Evolutionary conservation across 92 coral and sea anemone species (phyloP).

Genomic region (Epizoanthus fatuus): DNA sequence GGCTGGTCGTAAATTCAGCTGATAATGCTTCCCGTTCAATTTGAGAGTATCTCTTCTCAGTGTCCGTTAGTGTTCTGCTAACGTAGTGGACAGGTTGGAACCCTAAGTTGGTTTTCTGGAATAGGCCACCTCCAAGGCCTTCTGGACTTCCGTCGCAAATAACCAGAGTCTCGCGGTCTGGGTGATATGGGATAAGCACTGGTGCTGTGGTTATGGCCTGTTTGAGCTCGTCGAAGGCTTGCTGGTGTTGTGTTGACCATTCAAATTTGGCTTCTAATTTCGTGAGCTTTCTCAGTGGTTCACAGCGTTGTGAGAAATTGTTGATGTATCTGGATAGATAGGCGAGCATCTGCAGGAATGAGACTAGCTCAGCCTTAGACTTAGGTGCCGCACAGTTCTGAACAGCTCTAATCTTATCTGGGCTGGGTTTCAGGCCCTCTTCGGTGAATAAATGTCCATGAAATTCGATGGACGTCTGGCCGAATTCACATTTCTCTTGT

Average conservation of each 20-base stretch:
- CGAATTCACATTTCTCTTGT: slow-evolving; percentile 64
- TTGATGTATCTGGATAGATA: slow-evolving; percentile 60
- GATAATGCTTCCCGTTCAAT: slow-evolving; percentile 66
- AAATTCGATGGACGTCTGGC: slow-evolving; percentile 55
- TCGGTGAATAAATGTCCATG: slow-evolving; percentile 74
- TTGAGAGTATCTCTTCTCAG: slow-evolving; percentile 65
- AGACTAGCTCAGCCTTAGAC: slow-evolving; percentile 60
- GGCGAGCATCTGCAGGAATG: slow-evolving; percentile 71
- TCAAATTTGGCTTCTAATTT: slow-evolving; percentile 39
- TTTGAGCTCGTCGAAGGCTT: slow-evolving; percentile 63
- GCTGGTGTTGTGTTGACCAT: slow-evolving; percentile 70
- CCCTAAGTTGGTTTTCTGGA: slow-evolving; percentile 56
- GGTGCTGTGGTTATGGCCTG: slow-evolving; percentile 66
- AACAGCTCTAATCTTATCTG: slow-evolving; percentile 54
- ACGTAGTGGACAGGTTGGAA: slow-evolving; percentile 71
- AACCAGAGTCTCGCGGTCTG: slow-evolving; percentile 61
- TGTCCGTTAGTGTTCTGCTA: slow-evolving; percentile 53
- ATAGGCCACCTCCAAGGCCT: slow-evolving; percentile 65
- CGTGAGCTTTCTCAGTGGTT: slow-evolving; percentile 62
- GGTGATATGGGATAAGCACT: slow-evolving; percentile 63
- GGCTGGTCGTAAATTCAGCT: slow-evolving; percentile 64
- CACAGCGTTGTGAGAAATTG: slow-evolving; percentile 66
- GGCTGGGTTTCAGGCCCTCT: slow-evolving; percentile 67
- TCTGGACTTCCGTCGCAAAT: slow-evolving; percentile 79
- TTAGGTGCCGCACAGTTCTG: slow-evolving; percentile 41